Base-by-base conservation (phyloP, 2,113 vertebrate genomes). In the Chloebia gouldiae region DNA sequence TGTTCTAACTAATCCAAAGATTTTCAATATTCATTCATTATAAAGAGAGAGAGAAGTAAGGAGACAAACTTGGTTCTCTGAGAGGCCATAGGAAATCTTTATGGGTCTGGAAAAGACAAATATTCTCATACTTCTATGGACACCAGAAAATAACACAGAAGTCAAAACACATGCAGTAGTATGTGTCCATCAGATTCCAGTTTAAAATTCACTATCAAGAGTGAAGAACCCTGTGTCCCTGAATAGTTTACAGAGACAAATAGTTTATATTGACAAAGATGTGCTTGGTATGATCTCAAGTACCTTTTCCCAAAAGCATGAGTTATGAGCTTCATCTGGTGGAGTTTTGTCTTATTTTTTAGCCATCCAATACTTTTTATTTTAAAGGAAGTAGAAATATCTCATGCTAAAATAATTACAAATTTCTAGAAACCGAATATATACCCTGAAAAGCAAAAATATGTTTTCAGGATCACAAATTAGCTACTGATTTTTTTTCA, bases 161-260 rank as follows among this genome's bases (percentile, higher is more conserved):
- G 8, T 24, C 24, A 23, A 83, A 91, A 66, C 0, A 0, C 10
- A 15, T 10, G 2, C 0, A 0, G 10, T 8, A 40, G 6, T 40
- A 27, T 35, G 25, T 80, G 5, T 35, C 51, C 66, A 25, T 77
- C 30, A 59, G 7, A 47, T 59, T 76, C 20, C 59, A 77, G 13
- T 35, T 8, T 50, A 54, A 70, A 84, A 65, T 37, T 49, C 37
- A 33, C 16, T 42, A 10, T 39, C 7, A 64, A 45, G 25, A 57
- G 2, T 20, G 69, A 53, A 49, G 23, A 21, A 42, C 6, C 6
- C 5, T 0, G 3, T 60, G 2, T 76, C 16, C 19, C 21, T 45
- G 7, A 19, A 84, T 17, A 50, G 18, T 42, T 11, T 56, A 2
- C 13, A 3, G 12, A 76, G 7, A 60, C 2, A 59, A 60, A 40